Evolutionary conservation across 2,888 invertebrate species (phyloP), one percentile per base, ranked within the genome.

Genomic region (Heteropelma amictum): DNA sequence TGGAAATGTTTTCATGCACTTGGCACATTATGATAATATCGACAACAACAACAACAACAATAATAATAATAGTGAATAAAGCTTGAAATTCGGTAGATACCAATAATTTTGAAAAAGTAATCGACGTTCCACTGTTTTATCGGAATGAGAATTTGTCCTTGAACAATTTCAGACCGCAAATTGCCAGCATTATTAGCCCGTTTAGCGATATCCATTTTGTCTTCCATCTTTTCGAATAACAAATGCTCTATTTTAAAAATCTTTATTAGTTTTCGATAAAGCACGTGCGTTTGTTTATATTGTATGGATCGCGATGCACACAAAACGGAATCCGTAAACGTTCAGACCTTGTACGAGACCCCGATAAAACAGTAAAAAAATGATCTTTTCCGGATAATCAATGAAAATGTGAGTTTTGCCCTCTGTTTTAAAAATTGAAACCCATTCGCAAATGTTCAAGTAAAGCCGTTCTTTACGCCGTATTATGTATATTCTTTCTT

Each of bases 21-120:
- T n/a, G n/a, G n/a, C n/a, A n/a, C n/a, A n/a, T n/a, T n/a, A n/a
- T n/a, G n/a, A n/a, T n/a, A n/a, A n/a, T n/a, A n/a, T n/a, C n/a
- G n/a, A n/a, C n/a, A n/a, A n/a, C n/a, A n/a, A n/a, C n/a, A n/a
- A n/a, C n/a, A n/a, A n/a, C n/a, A n/a, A n/a, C n/a, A n/a, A n/a
- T n/a, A n/a, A n/a, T n/a, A n/a, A n/a, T n/a, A n/a, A 2, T 3
- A 49, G 12, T 26, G 35, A 21, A 23, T 21, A 17, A 42, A n/a
- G 28, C 38, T n/a, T 19, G 30, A 45, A 60, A 21, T 21, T 2
- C 26, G 17, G 21, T 14, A 19, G 21, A 35, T 82, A 85, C 85
- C 84, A 23, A 85, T 78, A 19, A 84, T 77, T 68, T 81, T 81
- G 69, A 85, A 85, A 65, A 84, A 85, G 38, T 71, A 77, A 63